Evolutionary conservation across 2,888 invertebrate genomes (phyloP), one percentile per base, ranked within the genome.

Genomic region (Geotrupes spiniger): DNA sequence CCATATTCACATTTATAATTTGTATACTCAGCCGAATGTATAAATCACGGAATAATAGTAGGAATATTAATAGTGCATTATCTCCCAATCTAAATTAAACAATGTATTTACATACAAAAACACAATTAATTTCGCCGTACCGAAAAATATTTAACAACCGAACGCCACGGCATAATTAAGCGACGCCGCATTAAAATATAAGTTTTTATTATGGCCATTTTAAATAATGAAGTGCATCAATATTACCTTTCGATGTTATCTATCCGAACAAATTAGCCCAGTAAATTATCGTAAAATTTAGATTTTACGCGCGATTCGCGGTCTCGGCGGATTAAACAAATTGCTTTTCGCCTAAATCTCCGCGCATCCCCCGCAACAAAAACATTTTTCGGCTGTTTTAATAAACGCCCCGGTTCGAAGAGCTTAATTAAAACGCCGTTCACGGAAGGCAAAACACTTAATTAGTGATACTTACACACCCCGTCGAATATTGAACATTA

Each of bases 81-180:
- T 49, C 49, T 49, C 36, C 44, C 45, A 41, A 45, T 49, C 49
- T 49, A 49, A 49, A 49, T 49, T 44, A 49, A 49, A 49, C 45
- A 49, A 49, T 49, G 45, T 33, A 40, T 44, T 39, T 44, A 45
- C 25, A 36, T 48, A 42, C 11, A 42, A 33, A 42, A 42, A 17
- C 21, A 38, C 39, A 29, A 29, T 29, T 29, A 29, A 29, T 29
- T 11, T 29, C 29, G 12, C 10, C 12, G 12, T n/a, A n/a, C n/a
- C n/a, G n/a, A n/a, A n/a, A n/a, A n/a, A n/a, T 29, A 29, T 29
- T 29, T 29, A 12, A 11, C 10, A 29, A 29, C 29, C 29, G 12
- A 29, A 29, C 12, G 29, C 10, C 29, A 29, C 29, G 10, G 10
- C 9, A 29, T 29, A 29, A 29, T 29, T 29, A 12, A 29, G 12